Conservation (phyloP, 2,888 invertebrate species). For the Mylabris sibirica region DNA sequence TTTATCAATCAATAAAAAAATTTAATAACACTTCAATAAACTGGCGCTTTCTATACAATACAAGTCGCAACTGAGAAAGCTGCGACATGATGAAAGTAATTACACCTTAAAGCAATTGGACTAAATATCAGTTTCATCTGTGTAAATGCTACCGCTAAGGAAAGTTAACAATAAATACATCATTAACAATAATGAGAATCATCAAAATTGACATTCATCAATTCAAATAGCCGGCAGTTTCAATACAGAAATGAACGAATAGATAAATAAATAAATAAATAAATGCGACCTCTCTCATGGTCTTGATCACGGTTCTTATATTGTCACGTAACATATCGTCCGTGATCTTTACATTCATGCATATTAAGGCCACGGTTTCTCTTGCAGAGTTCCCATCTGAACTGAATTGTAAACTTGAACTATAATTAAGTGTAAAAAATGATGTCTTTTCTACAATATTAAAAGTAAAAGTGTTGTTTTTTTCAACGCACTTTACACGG, state of each 20-base stretch:
- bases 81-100: slow-evolving; percentile 20
- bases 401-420: not conserved
- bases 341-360: slow-evolving; percentile 3
- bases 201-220: not conserved
- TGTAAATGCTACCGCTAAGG: not conserved
- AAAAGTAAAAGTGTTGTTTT: not conserved
- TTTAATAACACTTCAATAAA: not conserved
- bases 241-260: not conserved
- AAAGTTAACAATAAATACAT: not conserved
- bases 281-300: not conserved
- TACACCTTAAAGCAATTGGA: slow-evolving; percentile 20
- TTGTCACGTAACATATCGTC: not conserved
- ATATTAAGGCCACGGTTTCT: slow-evolving; percentile 2
- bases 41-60: slow-evolving; percentile 22
- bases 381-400: not conserved
- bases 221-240: not conserved
- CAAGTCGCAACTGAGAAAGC: slow-evolving; percentile 26
- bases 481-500: not conserved
- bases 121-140: slow-evolving; percentile 4
- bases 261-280: not conserved
- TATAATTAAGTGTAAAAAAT: not conserved
- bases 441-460: not conserved
- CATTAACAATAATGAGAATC: not conserved
- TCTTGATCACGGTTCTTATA: not conserved
- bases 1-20: slow-evolving; percentile 15